phyloP scores from a whole-genome alignment of 2,888 invertebrate genomes.

The Nyleta sp. region DNA sequence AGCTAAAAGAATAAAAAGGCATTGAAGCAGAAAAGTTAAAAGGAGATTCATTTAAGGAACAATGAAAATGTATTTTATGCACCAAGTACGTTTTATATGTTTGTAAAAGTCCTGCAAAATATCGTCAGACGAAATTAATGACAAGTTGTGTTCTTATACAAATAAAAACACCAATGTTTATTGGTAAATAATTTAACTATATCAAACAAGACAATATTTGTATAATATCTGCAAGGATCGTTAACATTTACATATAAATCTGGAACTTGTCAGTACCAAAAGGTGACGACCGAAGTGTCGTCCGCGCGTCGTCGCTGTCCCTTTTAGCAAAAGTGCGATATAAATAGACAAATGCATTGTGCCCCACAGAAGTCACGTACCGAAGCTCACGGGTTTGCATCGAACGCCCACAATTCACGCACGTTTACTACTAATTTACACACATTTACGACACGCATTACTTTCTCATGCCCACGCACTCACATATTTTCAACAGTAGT shows the following conservation, averaged over 20 bases:
- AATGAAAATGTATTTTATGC: no score
- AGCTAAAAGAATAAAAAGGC: no score
- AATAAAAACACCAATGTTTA: no score
- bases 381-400: constrained; percentile 23
- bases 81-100: no score
- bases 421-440: constrained; percentile 33
- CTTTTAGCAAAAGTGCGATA: constrained; percentile 35
- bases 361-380: constrained; percentile 22
- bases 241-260: constrained; percentile 59
- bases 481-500: constrained; percentile 1
- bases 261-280: constrained; percentile 45
- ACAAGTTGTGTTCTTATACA: no score
- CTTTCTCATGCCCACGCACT: not conserved
- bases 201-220: constrained; percentile 52
- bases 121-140: no score
- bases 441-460: not conserved
- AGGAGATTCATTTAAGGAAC: no score
- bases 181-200: no score
- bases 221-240: constrained; percentile 42
- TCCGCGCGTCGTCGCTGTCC: not conserved
- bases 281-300: constrained; percentile 26
- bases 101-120: no score
- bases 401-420: constrained; percentile 15
- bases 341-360: constrained; percentile 49
- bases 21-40: no score